phyloP scores from a whole-genome alignment of 2,797 vertebrate species.

The Craterocephalus amniculus region DNA sequence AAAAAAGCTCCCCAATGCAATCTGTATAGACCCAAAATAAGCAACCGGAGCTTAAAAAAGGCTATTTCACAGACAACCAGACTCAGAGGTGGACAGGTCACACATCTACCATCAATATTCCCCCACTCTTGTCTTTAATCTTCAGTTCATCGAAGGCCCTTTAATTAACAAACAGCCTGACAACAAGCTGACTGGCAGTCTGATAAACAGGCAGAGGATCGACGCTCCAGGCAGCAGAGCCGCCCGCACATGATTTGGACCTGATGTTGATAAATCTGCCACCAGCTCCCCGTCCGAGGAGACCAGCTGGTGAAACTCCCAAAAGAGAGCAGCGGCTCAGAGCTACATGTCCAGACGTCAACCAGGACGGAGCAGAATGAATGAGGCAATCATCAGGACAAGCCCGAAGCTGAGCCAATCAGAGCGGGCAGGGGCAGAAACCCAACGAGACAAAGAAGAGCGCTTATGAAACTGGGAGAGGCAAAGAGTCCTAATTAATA shows the following conservation, averaged over 20 bases:
- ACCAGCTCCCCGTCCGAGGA: conserved; percentile 30
- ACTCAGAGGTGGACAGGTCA: neutral
- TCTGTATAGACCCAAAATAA: too few species aligned
- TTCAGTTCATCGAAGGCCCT: conserved; percentile 12
- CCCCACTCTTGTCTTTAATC: conserved; percentile 5
- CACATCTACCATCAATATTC: neutral
- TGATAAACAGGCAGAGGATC: conserved; percentile 24
- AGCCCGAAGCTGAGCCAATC: neutral
- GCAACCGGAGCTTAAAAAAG: too few species aligned
- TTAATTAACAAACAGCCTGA: conserved; percentile 51
- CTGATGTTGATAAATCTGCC: conserved; percentile 26
- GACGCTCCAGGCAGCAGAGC: neutral
- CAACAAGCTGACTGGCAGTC: conserved; percentile 20
- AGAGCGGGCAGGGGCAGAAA: neutral
- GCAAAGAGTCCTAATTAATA: conserved; percentile 68
- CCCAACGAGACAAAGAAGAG: neutral
- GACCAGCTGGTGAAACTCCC: neutral
- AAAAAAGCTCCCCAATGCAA: too few species aligned
- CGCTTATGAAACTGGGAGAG: neutral
- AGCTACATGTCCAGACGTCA: conserved; percentile 15
- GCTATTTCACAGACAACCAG: too few species aligned
- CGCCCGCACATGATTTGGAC: conserved; percentile 11
- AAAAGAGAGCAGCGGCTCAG: conserved; percentile 22
- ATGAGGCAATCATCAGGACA: conserved; percentile 1
- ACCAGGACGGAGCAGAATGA: conserved; percentile 14